Evolutionary conservation across 2,888 invertebrate genomes (phyloP), one percentile per base, ranked within the genome.

Genomic region (Xestia xanthographa): DNA sequence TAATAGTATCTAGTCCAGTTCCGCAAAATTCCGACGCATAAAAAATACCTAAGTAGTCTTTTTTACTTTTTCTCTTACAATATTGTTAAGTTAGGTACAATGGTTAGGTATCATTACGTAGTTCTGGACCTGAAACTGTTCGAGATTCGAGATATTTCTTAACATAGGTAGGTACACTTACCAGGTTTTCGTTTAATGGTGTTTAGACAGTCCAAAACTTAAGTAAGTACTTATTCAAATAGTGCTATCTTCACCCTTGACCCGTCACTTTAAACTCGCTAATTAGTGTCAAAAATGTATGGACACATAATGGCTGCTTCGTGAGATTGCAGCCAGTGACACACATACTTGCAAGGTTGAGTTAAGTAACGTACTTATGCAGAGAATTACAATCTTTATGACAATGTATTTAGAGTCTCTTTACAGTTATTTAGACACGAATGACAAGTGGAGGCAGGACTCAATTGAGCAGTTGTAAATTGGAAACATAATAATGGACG

Each of bases 341-440:
- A 84, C 41, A 87, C 87, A 77, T 82, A 82, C 69, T 14, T 12
- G 66, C 79, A 87, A 84, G 86, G 87, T 70, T 43, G 67, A 11
- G 53, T 85, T 69, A 77, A 20, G 77, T 84, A 79, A 85, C 56
- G 45, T 66, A 58, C 56, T 43, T 58, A 48, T 22, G 77, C 60
- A 20, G 56, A 8, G 48, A 45, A 53, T 58, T n/a, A 58, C 79
- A 58, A 45, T 65, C 74, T 65, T 72, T 41, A 12, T n/a, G 17
- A 43, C 50, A 50, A 45, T 65, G 6, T 56, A 4, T 29, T 63
- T 20, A 41, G 4, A 26, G 22, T 48, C n/a, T 60, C 6, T 66
- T 66, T 60, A 56, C 48, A 2, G 22, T 34, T 66, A 26, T 50
- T 66, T 79, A 43, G 41, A 53, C 17, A 22, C 12, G 8, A 62